Percentiles rank a stretch among this genome's conserved stretches.
Evolutionary conservation across 1,140 invertebrate species (phyloP).

Genomic region (Amyelois transitella): DNA sequence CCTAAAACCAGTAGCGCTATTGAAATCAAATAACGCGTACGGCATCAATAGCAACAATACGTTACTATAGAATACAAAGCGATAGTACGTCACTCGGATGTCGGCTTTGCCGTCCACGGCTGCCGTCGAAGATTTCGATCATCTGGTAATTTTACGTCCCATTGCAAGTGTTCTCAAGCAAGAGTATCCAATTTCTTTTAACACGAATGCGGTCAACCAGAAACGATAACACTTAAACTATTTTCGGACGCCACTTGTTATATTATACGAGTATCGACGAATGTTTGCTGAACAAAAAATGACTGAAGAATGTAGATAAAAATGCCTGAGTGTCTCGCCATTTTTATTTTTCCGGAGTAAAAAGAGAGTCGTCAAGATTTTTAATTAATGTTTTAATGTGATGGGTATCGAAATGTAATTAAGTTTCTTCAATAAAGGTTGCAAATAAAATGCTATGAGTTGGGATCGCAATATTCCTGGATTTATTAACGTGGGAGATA

Average conservation of each 20-base stretch:
- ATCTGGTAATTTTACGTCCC: constrained; percentile 50
- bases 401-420: constrained; percentile 40
- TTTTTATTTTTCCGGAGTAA: constrained; percentile 25
- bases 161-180: constrained; percentile 47
- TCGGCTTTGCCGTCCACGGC: not conserved
- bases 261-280: constrained; percentile 19
- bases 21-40: constrained; percentile 31
- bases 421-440: constrained; percentile 42
- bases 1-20: constrained; percentile 21
- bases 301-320: constrained; percentile 12
- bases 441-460: constrained; percentile 39
- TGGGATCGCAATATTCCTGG: constrained; percentile 21
- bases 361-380: constrained; percentile 50
- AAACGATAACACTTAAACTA: constrained; percentile 43
- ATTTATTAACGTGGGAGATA: constrained; percentile 49
- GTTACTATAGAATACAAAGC: constrained; percentile 25
- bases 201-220: constrained; percentile 36
- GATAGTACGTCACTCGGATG: constrained; percentile 8
- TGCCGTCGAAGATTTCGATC: constrained; percentile 21
- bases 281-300: constrained; percentile 13
- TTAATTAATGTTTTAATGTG: constrained; percentile 48
- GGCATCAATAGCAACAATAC: constrained; percentile 39
- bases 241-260: constrained; percentile 28
- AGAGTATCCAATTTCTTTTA: constrained; percentile 56
- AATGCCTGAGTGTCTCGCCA: constrained; percentile 9